A percentile compares a stretch with the other conserved stretches of the same genome.
phyloP scores from a whole-genome alignment of 2,888 invertebrate genomes.

The Drosophila pullipes region DNA sequence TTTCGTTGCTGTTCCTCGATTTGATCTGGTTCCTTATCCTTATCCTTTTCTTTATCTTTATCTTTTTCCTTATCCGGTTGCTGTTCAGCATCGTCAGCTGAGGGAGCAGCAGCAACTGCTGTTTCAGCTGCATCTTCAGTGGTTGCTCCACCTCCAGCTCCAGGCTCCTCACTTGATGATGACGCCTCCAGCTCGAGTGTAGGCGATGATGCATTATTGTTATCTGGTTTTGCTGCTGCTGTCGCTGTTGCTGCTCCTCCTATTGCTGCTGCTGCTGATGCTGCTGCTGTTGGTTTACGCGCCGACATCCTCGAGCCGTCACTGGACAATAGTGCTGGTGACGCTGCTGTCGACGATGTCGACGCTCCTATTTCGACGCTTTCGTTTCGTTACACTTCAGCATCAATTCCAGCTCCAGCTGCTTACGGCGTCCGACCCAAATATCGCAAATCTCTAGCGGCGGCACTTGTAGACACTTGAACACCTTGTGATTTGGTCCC shows the following conservation, averaged over 20 bases:
- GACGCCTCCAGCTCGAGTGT: constrained; percentile 31
- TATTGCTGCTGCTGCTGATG: constrained; percentile 13
- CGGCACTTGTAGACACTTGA: constrained; percentile 64
- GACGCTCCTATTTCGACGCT: constrained; percentile 72
- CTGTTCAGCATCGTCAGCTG: constrained; percentile 31
- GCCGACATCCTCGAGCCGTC: constrained; percentile 71
- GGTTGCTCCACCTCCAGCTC: constrained; percentile 40
- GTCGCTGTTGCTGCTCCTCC: constrained; percentile 4
- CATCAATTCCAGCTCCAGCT: constrained; percentile 28
- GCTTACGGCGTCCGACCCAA: constrained; percentile 15
- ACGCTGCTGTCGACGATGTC: constrained; percentile 69
- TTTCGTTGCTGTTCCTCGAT: neutral
- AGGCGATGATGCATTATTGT: constrained; percentile 33
- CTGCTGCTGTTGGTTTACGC: constrained; percentile 55
- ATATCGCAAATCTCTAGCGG: constrained; percentile 46
- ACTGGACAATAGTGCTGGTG: constrained; percentile 50
- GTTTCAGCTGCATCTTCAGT: constrained; percentile 10
- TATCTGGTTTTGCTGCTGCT: constrained; percentile 39
- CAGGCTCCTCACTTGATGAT: constrained; percentile 8
- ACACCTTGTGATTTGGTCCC: constrained; percentile 68
- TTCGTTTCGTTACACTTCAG: constrained; percentile 27
- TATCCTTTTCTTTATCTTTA: constrained; percentile 23
- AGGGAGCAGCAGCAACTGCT: constrained; percentile 32
- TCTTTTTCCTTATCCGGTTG: constrained; percentile 29
- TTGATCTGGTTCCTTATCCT: constrained; percentile 27